These are phyloP conservation scores for Volucella bombylans DNA, from an alignment of 2,888 invertebrate genomes.

Conservation along the genomic window DNA sequence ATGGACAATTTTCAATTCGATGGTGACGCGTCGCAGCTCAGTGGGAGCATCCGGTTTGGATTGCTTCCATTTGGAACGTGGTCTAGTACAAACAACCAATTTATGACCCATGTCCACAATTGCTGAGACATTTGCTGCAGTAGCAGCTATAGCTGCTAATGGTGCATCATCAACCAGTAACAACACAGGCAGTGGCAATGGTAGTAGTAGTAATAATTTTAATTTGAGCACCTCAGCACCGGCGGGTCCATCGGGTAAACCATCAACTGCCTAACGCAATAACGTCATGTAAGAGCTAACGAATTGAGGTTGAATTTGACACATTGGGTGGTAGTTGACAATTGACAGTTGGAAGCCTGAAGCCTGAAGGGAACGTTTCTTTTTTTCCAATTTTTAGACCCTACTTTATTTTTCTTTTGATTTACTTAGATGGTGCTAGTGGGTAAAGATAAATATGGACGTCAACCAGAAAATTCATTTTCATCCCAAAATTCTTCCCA, in stretches of 20 bases:
- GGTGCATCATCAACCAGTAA: slow-evolving; percentile 72
- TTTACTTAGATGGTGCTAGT: too few species aligned
- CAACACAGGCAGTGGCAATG: slow-evolving; percentile 38
- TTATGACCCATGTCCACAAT: slow-evolving; percentile 82
- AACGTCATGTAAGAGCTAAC: slow-evolving; percentile 28
- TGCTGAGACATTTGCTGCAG: slow-evolving; percentile 78
- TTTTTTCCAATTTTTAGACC: too few species aligned
- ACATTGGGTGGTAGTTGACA: background rate
- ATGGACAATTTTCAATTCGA: slow-evolving; percentile 87
- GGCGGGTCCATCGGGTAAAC: slow-evolving; percentile 75
- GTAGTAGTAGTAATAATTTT: slow-evolving; percentile 52
- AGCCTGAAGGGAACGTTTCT: too few species aligned
- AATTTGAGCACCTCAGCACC: slow-evolving; percentile 80
- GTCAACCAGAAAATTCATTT: too few species aligned
- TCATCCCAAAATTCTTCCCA: too few species aligned
- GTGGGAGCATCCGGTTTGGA: slow-evolving; percentile 87
- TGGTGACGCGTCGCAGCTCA: slow-evolving; percentile 86
- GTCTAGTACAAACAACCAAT: slow-evolving; percentile 82
- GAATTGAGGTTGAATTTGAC: slow-evolving; percentile 1
- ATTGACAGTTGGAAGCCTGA: too few species aligned
- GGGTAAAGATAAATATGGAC: too few species aligned
- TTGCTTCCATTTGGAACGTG: slow-evolving; percentile 85
- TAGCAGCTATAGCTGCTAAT: slow-evolving; percentile 69
- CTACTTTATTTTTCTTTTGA: too few species aligned
- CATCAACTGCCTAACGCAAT: slow-evolving; percentile 62